phyloP scores from a whole-genome alignment of 1,140 invertebrate species.

The Thrips palmi region DNA sequence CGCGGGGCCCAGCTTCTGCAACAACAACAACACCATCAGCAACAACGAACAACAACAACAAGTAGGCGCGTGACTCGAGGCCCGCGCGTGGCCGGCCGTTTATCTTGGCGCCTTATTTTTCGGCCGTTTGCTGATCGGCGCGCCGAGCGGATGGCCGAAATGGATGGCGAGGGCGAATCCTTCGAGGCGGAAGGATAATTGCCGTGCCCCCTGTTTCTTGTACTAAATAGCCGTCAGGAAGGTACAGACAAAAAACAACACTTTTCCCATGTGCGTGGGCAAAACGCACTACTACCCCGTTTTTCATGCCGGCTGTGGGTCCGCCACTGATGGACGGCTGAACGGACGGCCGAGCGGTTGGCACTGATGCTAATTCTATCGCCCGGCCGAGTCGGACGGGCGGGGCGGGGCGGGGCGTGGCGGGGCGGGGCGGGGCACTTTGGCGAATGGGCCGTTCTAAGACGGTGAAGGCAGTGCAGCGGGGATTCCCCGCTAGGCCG shows the following conservation, averaged over 20 bases:
- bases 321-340: conserved; percentile 26
- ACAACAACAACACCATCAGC: conserved; percentile 5
- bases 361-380: conserved; percentile 37
- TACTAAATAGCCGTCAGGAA: too few relatives aligned
- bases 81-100: not conserved
- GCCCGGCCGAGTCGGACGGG: conserved; percentile 36
- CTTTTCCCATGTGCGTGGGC: too few relatives aligned
- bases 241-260: too few relatives aligned
- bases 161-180: conserved; percentile 9
- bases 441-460: conserved; percentile 29
- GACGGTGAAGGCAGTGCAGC: too few relatives aligned
- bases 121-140: conserved; percentile 24
- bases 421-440: conserved; percentile 32
- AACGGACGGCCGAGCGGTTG: conserved; percentile 28
- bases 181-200: conserved; percentile 11
- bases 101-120: conserved; percentile 15
- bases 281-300: too few relatives aligned
- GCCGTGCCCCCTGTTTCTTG: too few relatives aligned
- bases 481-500: conserved; percentile 31
- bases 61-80: not conserved
- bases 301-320: conserved; percentile 12
- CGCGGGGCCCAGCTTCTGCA: conserved; percentile 24
- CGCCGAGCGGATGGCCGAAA: conserved; percentile 4
- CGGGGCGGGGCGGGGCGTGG: conserved; percentile 30
- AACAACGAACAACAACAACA: not conserved